Evolutionary conservation across 2,888 invertebrate species (phyloP).

Genomic region (Dasypolia templi): DNA sequence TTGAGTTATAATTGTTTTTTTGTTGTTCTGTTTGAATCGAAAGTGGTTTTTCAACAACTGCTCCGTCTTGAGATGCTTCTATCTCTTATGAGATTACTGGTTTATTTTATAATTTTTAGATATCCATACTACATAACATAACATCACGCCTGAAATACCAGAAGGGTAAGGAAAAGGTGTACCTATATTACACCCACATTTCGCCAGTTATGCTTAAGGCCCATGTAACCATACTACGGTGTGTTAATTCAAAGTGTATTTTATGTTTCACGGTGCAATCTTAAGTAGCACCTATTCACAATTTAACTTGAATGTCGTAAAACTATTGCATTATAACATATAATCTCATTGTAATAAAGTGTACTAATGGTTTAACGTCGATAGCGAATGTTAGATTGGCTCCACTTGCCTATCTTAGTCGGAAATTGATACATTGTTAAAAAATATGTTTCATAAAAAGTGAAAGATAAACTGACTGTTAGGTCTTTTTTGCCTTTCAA

Average conservation of each 20-base stretch:
- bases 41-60: not conserved
- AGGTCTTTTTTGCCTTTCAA: not conserved
- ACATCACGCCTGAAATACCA: too few relatives aligned
- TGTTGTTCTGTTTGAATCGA: conserved; percentile 8
- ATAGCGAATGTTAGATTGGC: not conserved
- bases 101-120: not conserved
- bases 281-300: not conserved
- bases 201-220: too few relatives aligned
- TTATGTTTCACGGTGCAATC: not conserved
- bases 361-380: not conserved
- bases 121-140: too few relatives aligned
- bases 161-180: too few relatives aligned
- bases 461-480: not conserved
- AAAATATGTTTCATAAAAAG: not conserved
- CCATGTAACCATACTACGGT: too few relatives aligned
- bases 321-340: not conserved
- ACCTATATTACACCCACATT: too few relatives aligned
- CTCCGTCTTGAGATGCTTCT: not conserved
- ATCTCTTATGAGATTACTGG: not conserved
- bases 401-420: not conserved
- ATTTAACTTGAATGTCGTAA: not conserved
- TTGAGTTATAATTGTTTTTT: not conserved
- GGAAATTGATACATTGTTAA: not conserved
- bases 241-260: not conserved
- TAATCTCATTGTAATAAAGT: not conserved